A percentile compares a stretch with the other conserved stretches of the same genome.
Conservation (phyloP, 2,113 vertebrate genomes). For the Vidua macroura region DNA sequence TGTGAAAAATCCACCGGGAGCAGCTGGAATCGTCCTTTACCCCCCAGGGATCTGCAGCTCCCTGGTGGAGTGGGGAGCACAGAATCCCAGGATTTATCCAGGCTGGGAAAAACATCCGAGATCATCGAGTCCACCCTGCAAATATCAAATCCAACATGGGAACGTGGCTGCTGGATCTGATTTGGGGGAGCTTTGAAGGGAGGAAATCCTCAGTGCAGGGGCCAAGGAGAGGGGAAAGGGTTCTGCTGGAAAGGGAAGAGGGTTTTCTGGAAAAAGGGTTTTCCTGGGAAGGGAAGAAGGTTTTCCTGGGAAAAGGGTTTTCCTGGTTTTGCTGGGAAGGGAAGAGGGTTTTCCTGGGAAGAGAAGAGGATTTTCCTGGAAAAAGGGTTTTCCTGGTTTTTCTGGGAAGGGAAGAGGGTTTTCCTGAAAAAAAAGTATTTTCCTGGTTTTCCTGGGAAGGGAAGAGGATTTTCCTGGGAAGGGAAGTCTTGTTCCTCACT, state of each 20-base stretch:
- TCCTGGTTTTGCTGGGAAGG: background rate
- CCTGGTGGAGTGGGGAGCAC: accelerated
- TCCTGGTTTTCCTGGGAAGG: background rate
- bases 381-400: too few relatives aligned
- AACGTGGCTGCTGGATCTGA: accelerated
- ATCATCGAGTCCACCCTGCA: background rate
- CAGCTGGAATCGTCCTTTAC: background rate
- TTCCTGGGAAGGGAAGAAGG: background rate
- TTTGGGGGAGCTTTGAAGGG: background rate
- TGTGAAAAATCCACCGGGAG: accelerated
- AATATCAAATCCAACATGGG: accelerated
- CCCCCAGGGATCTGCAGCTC: accelerated
- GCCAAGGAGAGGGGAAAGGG: background rate
- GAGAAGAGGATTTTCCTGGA: accelerated
- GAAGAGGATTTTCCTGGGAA: background rate
- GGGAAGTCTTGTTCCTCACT: background rate
- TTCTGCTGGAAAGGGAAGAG: background rate
- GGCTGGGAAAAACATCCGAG: background rate
- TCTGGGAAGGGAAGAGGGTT: background rate
- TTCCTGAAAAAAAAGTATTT: background rate
- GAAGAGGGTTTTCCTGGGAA: background rate
- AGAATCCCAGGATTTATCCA: background rate
- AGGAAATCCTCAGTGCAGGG: accelerated
- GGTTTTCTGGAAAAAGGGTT: background rate
- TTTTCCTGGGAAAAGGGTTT: background rate